Base-by-base conservation (phyloP, 2,113 vertebrate species). In the Melanerpes formicivorus region DNA sequence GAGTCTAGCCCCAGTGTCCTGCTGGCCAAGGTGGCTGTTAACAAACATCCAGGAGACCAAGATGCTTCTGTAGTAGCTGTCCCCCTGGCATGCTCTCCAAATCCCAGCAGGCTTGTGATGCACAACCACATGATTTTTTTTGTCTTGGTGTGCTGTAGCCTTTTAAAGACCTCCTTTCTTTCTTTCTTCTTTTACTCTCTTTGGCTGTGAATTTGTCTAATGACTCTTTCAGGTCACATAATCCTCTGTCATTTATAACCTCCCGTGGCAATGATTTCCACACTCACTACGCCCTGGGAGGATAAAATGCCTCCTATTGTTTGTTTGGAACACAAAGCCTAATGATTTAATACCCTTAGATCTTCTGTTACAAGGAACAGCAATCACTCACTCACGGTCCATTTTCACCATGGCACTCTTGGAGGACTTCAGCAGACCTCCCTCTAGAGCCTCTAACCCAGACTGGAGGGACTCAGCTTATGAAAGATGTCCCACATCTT, bases 221-320 rank as follows among this genome's bases (percentile, higher is more conserved):
- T 83, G 5, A 2, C 22, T 64, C 72, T 85, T 83, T 90, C 80
- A 64, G 18, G 79, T 80, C 1, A 0, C 54, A 60, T 74, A 83
- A 77, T 77, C 56, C 72, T 84, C 67, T 85, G 54, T 85, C 72
- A 91, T 90, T 88, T 95, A 34, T 67, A 91, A 87, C 56, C 30
- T 85, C 76, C 79, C 34, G 27, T 83, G 76, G 79, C 27, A 78
- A 77, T 44, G 32, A 80, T 93, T 89, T 95, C 67, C 25, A 84
- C 59, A 67, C 79, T 83, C 87, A 56, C 52, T 83, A 32, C 3
- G 2, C 42, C 62, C 42, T 66, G 18, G 80, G 56, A 88, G 48
- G 21, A 78, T 50, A 72, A 91, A 67, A 56, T 10, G 18, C 34
- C 30, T 92, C 59, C 71, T 80, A 67, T 89, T 93, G 27, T 88